Evolutionary conservation across 2,113 vertebrate genomes (phyloP).

Genomic region (Platanista minor): DNA sequence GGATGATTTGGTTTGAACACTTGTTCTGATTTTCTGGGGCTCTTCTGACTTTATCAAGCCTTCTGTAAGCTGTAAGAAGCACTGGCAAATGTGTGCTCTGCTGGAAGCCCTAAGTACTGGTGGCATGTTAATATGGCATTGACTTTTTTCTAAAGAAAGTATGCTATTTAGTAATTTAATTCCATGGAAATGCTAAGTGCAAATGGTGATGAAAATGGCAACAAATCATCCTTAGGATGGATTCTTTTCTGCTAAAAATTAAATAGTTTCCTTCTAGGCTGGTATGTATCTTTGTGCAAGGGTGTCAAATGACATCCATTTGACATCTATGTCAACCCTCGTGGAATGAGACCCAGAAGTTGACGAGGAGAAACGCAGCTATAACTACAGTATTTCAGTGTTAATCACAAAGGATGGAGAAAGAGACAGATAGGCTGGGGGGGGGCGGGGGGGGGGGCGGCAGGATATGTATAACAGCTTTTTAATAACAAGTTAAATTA

Average conservation of each 20-base stretch:
- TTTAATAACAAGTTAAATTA: slow-evolving; percentile 70
- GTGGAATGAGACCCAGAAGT: slow-evolving; percentile 70
- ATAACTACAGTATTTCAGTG: slow-evolving; percentile 47
- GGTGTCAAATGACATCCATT: slow-evolving; percentile 72
- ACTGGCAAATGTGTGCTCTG: background rate
- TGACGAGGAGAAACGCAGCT: slow-evolving; percentile 63
- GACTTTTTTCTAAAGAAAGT: background rate
- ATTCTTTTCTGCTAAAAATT: slow-evolving; percentile 26
- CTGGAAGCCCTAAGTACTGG: background rate
- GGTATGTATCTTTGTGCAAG: slow-evolving; percentile 49
- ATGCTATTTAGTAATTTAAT: background rate
- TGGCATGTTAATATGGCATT: background rate
- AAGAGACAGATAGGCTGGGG: background rate
- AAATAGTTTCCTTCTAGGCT: slow-evolving; percentile 48
- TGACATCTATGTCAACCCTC: slow-evolving; percentile 39
- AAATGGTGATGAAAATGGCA: background rate
- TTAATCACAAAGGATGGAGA: slow-evolving; percentile 33
- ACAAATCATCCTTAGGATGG: background rate
- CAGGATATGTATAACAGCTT: slow-evolving; percentile 30
- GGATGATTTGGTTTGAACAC: slow-evolving; percentile 18
- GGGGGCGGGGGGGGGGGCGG: background rate
- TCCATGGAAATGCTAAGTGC: background rate
- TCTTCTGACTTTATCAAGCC: slow-evolving; percentile 43
- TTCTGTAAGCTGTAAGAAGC: slow-evolving; percentile 6
- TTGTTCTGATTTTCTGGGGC: slow-evolving; percentile 49